Evolutionary conservation across 2,888 invertebrate genomes (phyloP).

Genomic region (Eupithecia vulgata): DNA sequence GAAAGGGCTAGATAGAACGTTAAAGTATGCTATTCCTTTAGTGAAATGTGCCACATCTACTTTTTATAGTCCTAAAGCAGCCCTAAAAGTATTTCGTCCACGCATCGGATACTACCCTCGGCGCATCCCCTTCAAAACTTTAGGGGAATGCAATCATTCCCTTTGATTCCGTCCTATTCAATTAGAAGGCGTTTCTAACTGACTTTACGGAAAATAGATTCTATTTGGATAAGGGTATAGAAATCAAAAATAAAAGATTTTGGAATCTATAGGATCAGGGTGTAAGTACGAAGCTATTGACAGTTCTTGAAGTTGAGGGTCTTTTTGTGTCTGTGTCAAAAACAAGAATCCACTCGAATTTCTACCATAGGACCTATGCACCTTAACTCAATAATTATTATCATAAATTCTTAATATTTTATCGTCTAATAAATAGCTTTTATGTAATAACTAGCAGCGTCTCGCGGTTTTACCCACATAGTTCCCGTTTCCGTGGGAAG

Average conservation of each 20-base stretch:
- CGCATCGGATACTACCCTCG: constrained; percentile 75
- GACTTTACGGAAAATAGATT: constrained; percentile 64
- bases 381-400: neutral
- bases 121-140: constrained; percentile 71
- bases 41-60: constrained; percentile 23
- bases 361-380: neutral
- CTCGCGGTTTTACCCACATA: too few species aligned
- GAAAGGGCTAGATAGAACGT: too few species aligned
- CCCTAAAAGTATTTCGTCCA: constrained; percentile 77
- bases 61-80: constrained; percentile 46
- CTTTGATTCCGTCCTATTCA: constrained; percentile 83
- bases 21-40: neutral
- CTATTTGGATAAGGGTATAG: constrained; percentile 43
- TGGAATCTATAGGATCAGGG: constrained; percentile 28
- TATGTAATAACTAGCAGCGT: too few species aligned
- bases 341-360: neutral
- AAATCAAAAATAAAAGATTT: constrained; percentile 39
- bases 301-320: neutral
- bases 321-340: neutral
- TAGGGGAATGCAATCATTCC: constrained; percentile 81
- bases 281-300: constrained; percentile 1
- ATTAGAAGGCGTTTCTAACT: constrained; percentile 79
- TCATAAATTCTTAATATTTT: neutral
- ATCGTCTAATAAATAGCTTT: too few species aligned
- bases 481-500: too few species aligned